Percentiles rank a stretch among this genome's conserved stretches.
Evolutionary conservation across 1,140 invertebrate species (phyloP).

Genomic region (Phymastichus coffea): DNA sequence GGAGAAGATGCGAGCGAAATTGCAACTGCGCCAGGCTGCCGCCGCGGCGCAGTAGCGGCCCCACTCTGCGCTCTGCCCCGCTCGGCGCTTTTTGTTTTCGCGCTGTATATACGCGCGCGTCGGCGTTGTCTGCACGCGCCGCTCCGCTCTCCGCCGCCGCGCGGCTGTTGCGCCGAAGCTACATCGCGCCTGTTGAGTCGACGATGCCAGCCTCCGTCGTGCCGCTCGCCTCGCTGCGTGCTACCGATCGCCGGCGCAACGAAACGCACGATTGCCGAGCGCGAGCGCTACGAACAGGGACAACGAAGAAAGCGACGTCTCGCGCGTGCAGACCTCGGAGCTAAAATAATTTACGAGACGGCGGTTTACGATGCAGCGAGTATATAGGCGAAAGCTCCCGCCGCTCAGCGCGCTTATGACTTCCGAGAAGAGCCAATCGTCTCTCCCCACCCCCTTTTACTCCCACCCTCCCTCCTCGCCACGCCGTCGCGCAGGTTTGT

Average conservation of each 20-base stretch:
- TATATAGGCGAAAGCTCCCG: neutral
- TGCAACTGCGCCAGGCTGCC: constrained; percentile 8
- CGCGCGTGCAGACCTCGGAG: too few species aligned
- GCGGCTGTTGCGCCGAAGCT: neutral
- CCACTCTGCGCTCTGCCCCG: neutral
- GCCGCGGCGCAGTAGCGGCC: constrained; percentile 17
- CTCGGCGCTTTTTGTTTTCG: neutral
- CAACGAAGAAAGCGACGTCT: too few species aligned
- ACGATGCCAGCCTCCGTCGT: too few species aligned
- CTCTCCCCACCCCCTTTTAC: too few species aligned
- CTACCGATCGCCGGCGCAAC: too few species aligned
- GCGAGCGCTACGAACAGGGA: too few species aligned
- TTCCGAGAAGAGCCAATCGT: constrained; percentile 27
- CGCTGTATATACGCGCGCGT: neutral
- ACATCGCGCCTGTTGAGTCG: too few species aligned
- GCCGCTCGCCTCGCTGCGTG: too few species aligned
- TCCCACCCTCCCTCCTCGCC: too few species aligned
- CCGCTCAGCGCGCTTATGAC: constrained; percentile 18
- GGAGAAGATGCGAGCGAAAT: neutral
- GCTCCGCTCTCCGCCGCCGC: neutral
- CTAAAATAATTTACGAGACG: constrained; percentile 18
- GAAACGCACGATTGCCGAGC: too few species aligned
- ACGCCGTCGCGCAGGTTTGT: constrained; percentile 5
- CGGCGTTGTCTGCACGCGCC: neutral
- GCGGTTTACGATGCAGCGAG: constrained; percentile 12